A percentile compares a stretch with the other conserved stretches of the same genome.
Evolutionary conservation across 1,140 invertebrate genomes (phyloP).

Genomic region (Pachypeltis micranthus): DNA sequence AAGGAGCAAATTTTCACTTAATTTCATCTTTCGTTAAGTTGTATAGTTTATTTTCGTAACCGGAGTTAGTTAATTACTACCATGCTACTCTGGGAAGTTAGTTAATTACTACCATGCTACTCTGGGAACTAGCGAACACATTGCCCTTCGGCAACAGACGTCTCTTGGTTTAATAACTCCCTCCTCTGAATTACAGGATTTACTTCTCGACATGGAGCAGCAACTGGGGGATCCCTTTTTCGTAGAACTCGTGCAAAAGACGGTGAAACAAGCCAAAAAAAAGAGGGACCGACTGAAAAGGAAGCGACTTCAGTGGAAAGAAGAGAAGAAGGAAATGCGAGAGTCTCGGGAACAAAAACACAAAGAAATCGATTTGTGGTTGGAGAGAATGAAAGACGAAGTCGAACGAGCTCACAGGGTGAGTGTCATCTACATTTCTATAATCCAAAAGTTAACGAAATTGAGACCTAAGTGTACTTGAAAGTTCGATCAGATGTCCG

Average conservation of each 20-base stretch:
- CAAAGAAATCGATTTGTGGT: constrained; percentile 47
- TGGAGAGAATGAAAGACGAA: constrained; percentile 44
- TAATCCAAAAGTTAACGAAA: too few relatives aligned
- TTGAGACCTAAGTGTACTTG: too few relatives aligned
- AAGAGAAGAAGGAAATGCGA: constrained; percentile 35
- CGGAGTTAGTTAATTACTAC: too few relatives aligned
- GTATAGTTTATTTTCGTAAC: too few relatives aligned
- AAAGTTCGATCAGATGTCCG: too few relatives aligned
- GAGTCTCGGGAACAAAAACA: constrained; percentile 36
- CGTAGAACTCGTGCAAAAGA: neutral
- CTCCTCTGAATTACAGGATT: constrained; percentile 35
- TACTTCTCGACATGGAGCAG: constrained; percentile 35
- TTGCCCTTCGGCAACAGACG: too few relatives aligned
- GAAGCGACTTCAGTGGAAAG: constrained; percentile 35
- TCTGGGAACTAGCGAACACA: too few relatives aligned
- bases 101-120: too few relatives aligned
- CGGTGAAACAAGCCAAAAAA: constrained; percentile 36
- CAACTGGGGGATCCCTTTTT: constrained; percentile 36
- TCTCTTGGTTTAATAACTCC: too few relatives aligned
- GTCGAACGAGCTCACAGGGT: constrained; percentile 48
- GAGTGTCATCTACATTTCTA: constrained; percentile 24
- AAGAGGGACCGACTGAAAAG: constrained; percentile 43
- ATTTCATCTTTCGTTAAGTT: too few relatives aligned
- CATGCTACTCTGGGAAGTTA: too few relatives aligned
- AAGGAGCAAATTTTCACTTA: too few relatives aligned